Conservation (phyloP, 2,113 vertebrate species). For the Neodontobutis hainanensis region DNA sequence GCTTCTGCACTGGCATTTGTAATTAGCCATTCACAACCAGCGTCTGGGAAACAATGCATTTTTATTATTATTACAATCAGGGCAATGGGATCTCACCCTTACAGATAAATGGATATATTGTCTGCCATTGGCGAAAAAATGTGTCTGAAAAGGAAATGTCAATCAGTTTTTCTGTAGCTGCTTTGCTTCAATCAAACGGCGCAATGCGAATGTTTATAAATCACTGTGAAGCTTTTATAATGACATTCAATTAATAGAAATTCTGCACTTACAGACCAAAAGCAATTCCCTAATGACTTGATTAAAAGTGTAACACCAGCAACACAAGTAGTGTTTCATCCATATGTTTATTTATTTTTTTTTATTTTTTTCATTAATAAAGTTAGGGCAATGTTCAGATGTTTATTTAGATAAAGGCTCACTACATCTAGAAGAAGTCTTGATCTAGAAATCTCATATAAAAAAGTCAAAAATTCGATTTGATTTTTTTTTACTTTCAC, state of each 20-base stretch:
- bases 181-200: background rate
- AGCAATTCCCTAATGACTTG: conserved; percentile 14
- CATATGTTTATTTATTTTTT: background rate
- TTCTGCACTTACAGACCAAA: conserved; percentile 2
- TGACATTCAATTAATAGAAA: conserved; percentile 4
- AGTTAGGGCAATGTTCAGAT: background rate
- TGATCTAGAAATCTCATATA: no score
- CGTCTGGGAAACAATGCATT: conserved; percentile 42
- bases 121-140: background rate
- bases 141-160: background rate
- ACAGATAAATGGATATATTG: background rate
- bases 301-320: conserved; percentile 13
- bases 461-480: no score
- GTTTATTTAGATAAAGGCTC: no score
- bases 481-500: no score
- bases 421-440: no score
- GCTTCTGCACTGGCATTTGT: conserved; percentile 65
- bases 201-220: conserved; percentile 14
- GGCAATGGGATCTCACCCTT: conserved; percentile 22
- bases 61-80: conserved; percentile 44
- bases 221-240: background rate
- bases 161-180: background rate
- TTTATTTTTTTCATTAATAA: background rate
- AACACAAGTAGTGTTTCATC: background rate
- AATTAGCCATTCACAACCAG: conserved; percentile 63